Base-by-base conservation (phyloP, 2,888 invertebrate genomes). In the Chymomyza procnemis region DNA sequence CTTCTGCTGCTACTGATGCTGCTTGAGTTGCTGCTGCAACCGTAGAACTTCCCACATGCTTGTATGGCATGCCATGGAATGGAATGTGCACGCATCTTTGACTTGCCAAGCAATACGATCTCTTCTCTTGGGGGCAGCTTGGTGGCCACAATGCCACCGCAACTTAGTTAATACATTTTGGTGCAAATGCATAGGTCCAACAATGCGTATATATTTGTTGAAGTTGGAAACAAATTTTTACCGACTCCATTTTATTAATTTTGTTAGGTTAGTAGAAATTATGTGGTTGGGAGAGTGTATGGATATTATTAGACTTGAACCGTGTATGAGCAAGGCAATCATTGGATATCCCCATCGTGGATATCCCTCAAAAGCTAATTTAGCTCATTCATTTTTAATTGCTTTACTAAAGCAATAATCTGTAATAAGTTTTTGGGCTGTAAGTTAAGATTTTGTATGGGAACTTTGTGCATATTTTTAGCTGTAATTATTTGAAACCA, bases 31-130 rank as follows among this genome's bases (percentile, higher is more conserved):
- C 56, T 21, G 16, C 61, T 16, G 84, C 84, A 80, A 74, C 73
- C 75, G 73, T 77, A 75, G 73, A 81, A 74, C 79, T 84, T 84
- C 70, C 85, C 85, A 77, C 87, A 84, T 84, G 87, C 74, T 61
- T 64, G 62, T 64, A 72, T 61, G 74, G 79, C 75, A 71, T 86
- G 85, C 75, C 66, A 77, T 74, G 87, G 87, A 86, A 82, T 82
- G 87, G 87, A 86, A 82, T 82, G 87, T 79, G 87, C 41, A 55
- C 55, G 30, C 50, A 26, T 22, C 87, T 81, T 85, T 74, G 75
- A 68, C 76, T 78, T 41, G 79, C 76, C 64, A 47, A 19, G 60
- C 61, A 61, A 80, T 71, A 70, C 76, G 67, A 74, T 66, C 64
- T 41, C 34, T 41, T 41, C 34, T 41, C 34, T 41, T 41, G 34